Conservation (phyloP, 2,797 vertebrate species). For the Carcharodon carcharias region DNA sequence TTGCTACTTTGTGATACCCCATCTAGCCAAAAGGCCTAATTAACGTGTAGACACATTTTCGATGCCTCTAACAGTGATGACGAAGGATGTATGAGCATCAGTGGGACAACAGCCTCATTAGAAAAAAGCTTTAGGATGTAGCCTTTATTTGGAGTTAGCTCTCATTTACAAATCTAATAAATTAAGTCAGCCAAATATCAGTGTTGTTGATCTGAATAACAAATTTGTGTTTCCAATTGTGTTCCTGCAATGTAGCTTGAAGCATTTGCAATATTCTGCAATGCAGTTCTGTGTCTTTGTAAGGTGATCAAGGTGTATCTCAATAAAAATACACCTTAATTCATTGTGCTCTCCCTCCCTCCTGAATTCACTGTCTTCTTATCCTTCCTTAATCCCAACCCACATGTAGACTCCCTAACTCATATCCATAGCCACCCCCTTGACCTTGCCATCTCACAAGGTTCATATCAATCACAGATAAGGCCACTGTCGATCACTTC, state of each 20-base stretch:
- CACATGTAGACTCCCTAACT: not conserved
- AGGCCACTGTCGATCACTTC: not conserved
- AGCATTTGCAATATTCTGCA: not conserved
- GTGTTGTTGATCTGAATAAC: not conserved
- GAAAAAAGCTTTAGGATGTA: not conserved
- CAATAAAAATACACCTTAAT: not conserved
- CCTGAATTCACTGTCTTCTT: not conserved
- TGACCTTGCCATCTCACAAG: not conserved
- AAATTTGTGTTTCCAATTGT: not conserved
- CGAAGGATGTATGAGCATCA: not conserved
- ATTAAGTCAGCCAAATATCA: not conserved
- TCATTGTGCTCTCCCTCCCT: not conserved
- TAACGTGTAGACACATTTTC: not conserved
- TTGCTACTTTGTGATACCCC: not conserved
- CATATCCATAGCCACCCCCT: not conserved
- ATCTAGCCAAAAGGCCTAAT: not conserved
- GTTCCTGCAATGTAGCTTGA: not conserved
- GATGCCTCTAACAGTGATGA: not conserved
- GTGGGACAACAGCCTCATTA: not conserved
- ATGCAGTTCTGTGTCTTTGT: not conserved
- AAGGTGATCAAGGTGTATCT: not conserved
- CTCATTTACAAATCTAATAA: not conserved
- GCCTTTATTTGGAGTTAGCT: conserved; percentile 15
- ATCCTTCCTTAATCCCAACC: not conserved
- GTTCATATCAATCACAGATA: not conserved